phyloP scores from a whole-genome alignment of 1,140 invertebrate genomes.

The Brachionus rotundiformis region DNA sequence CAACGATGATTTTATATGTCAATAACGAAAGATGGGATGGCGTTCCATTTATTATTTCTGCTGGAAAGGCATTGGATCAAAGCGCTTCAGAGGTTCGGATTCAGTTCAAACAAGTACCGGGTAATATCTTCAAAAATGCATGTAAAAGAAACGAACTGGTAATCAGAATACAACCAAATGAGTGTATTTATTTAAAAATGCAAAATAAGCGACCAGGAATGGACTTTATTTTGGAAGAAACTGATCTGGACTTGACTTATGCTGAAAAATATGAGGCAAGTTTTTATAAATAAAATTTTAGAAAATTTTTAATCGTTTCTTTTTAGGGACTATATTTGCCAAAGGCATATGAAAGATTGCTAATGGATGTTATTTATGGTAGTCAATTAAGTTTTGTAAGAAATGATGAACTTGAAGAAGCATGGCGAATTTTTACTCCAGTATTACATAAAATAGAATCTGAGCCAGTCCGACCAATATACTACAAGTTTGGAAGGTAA shows the following conservation, averaged over 20 bases:
- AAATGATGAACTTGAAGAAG: slow-evolving; percentile 88
- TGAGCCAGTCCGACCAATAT: slow-evolving; percentile 75
- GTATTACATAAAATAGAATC: slow-evolving; percentile 83
- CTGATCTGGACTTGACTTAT: slow-evolving; percentile 95
- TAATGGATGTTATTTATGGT: slow-evolving; percentile 94
- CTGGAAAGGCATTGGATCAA: slow-evolving; percentile 82
- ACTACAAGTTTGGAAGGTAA: slow-evolving; percentile 73
- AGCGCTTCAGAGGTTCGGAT: slow-evolving; percentile 95
- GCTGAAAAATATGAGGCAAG: slow-evolving; percentile 78
- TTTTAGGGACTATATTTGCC: slow-evolving; percentile 75
- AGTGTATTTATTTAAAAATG: slow-evolving; percentile 96
- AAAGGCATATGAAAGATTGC: slow-evolving; percentile 94
- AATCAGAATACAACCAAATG: slow-evolving; percentile 94
- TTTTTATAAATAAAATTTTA: neutral
- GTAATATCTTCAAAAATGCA: slow-evolving; percentile 81
- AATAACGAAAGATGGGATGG: slow-evolving; percentile 98
- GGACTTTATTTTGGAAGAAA: slow-evolving; percentile 93
- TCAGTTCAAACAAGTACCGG: slow-evolving; percentile 87
- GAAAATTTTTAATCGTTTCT: neutral
- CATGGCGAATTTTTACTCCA: slow-evolving; percentile 97
- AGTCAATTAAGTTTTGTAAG: slow-evolving; percentile 98
- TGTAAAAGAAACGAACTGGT: slow-evolving; percentile 84
- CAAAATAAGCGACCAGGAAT: slow-evolving; percentile 98
- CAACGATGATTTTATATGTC: slow-evolving; percentile 80
- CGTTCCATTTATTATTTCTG: slow-evolving; percentile 87